Base-by-base conservation (phyloP, 2,888 invertebrate species). In the Malachius bipustulatus region DNA sequence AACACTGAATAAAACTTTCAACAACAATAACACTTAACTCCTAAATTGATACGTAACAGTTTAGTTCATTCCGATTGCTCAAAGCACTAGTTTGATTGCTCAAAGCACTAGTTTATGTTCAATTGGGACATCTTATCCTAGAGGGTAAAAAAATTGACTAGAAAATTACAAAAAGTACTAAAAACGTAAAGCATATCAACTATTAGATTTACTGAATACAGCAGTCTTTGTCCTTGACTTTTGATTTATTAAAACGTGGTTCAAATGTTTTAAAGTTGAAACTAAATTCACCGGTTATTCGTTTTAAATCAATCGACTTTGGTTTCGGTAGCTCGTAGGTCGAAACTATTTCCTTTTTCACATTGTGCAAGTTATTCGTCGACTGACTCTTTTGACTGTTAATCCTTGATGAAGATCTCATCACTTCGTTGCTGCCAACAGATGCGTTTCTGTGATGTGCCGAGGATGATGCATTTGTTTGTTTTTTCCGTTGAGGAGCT, bases 101-200 rank as follows among this genome's bases (percentile, higher is more conserved):
- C n/a, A n/a, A n/a, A n/a, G n/a, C n/a, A n/a, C n/a, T n/a, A n/a
- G n/a, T n/a, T n/a, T n/a, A n/a, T n/a, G n/a, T n/a, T n/a, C n/a
- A n/a, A n/a, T n/a, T n/a, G n/a, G n/a, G n/a, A n/a, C n/a, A n/a
- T n/a, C n/a, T n/a, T n/a, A n/a, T n/a, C n/a, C n/a, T n/a, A n/a
- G n/a, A n/a, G n/a, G n/a, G n/a, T n/a, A n/a, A n/a, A n/a, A 37
- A 51, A 55, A 54, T 52, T 54, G 51, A 58, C 53, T 57, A 58
- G 50, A 57, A 55, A 53, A 52, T 40, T 44, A 47, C 36, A 46
- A 50, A 44, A 48, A 44, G 14, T 39, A 34, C 41, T 33, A 44
- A 41, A n/a, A n/a, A n/a, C n/a, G n/a, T n/a, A n/a, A n/a, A n/a
- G n/a, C 10, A 28, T 31, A 14, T 32, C 14, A 28, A 12, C 15